Evolutionary conservation across 2,113 vertebrate genomes (phyloP).

Genomic region (Tragelaphus strepsiceros): DNA sequence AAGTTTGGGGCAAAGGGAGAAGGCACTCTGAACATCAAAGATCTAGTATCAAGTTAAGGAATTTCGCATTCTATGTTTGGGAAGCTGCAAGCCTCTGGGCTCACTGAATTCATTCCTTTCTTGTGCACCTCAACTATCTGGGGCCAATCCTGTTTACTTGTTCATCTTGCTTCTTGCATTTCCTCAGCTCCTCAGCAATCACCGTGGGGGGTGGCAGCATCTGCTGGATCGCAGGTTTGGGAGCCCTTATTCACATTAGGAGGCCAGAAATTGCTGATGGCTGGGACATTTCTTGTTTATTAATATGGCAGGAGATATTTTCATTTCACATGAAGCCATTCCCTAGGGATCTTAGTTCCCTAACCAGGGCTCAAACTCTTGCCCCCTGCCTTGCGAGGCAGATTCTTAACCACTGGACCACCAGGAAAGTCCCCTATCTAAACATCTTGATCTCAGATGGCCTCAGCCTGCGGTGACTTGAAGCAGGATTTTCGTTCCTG

Average conservation of each 20-base stretch:
- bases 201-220: neutral
- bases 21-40: neutral
- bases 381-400: neutral
- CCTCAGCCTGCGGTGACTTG: neutral
- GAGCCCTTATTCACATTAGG: neutral
- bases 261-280: neutral
- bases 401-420: neutral
- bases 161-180: neutral
- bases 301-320: neutral
- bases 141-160: neutral
- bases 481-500: neutral
- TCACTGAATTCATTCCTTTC: neutral
- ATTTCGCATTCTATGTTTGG: neutral
- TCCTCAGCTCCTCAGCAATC: neutral
- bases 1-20: neutral
- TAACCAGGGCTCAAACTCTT: neutral
- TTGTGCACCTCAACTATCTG: neutral
- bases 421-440: neutral
- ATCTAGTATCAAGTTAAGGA: neutral
- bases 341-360: neutral
- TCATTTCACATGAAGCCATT: neutral
- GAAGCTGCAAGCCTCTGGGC: neutral
- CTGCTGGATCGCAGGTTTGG: neutral
- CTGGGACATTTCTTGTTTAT: neutral
- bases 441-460: neutral